These are phyloP conservation scores for Phorcus lineatus DNA, from an alignment of 2,888 invertebrate species.

Conservation along the genomic window DNA sequence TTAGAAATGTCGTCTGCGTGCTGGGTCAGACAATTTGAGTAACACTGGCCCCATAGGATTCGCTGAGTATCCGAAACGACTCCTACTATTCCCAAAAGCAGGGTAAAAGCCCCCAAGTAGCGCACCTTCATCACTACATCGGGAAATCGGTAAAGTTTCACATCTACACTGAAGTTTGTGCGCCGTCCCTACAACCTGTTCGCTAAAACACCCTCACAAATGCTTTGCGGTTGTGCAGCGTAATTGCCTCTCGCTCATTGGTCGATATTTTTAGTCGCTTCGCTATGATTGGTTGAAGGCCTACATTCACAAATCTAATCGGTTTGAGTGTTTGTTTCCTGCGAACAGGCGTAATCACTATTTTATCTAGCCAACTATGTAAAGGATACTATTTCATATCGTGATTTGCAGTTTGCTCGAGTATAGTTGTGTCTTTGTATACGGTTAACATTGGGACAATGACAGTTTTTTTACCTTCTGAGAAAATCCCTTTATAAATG, in stretches of 20 bases:
- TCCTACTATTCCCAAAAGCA: neutral
- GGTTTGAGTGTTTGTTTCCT: neutral
- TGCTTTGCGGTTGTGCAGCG: conserved; percentile 9
- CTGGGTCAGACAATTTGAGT: conserved; percentile 3
- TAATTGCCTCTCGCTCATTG: conserved; percentile 1
- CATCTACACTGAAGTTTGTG: neutral
- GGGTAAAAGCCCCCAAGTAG: conserved; percentile 2
- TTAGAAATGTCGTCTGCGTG: neutral
- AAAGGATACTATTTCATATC: too few species aligned
- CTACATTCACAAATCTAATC: conserved; percentile 11
- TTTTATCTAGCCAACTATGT: too few species aligned
- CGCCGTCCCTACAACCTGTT: neutral
- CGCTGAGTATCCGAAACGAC: neutral
- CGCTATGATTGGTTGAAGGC: neutral
- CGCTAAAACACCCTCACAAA: neutral
- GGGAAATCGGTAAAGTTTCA: neutral
- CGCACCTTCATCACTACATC: conserved; percentile 5
- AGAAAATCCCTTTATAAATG: too few species aligned
- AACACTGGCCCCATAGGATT: conserved; percentile 9
- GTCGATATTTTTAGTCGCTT: neutral
- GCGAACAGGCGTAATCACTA: too few species aligned
- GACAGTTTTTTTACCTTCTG: too few species aligned
- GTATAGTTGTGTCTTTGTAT: too few species aligned
- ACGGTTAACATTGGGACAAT: too few species aligned
- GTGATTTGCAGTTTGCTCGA: too few species aligned